Base-by-base conservation (phyloP, 2,888 invertebrate genomes). In the Ligdia adustata region DNA sequence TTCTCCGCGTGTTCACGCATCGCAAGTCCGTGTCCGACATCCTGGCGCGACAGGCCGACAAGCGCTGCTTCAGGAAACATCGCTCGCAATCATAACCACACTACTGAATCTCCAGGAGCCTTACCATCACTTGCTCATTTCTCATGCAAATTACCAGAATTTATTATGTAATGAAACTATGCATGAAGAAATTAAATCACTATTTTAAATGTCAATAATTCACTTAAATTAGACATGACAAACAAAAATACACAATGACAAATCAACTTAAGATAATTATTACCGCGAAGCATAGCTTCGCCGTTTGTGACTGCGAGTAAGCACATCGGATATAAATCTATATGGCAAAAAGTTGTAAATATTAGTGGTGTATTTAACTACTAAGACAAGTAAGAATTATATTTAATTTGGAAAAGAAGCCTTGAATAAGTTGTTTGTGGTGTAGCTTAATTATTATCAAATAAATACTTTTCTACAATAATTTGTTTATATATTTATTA, bases 1-100 rank as follows among this genome's bases (percentile, higher is more conserved):
- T 98, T 55, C 93, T 97, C 78, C 95, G 96, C 70, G 95, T 98
- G 52, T 96, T 98, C 72, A 97, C 97, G 58, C 98, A 98, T 79
- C 96, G 97, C 82, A 93, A 93, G 39, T 95, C 96, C 64, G 96
- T 98, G 24, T 93, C 94, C 9, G 98, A 98, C 73, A 97, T 98
- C 66, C 93, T 99, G 46, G 94, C 94, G 68, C 94, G 97, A 62
- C 97, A 97, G 87, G 95, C 96, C 59, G 97, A 97, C 75, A 98
- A 98, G 84, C 91, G 98, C 55, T 96, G 96, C 72, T 96, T 96
- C 75, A 96, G 98, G 77, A 98, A 98, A 83, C 95, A 97, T 64
- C 96, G 98, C 53, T 95, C 95, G 64, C 89, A 90, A 58, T 90
- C 90, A 67, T 90, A 89, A 82, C 82, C 63, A 14, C 61, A n/a